A percentile compares a stretch with the other conserved stretches of the same genome.
Conservation (phyloP, 2,113 vertebrate genomes). For the Ptilorrhoa leucosticta region DNA sequence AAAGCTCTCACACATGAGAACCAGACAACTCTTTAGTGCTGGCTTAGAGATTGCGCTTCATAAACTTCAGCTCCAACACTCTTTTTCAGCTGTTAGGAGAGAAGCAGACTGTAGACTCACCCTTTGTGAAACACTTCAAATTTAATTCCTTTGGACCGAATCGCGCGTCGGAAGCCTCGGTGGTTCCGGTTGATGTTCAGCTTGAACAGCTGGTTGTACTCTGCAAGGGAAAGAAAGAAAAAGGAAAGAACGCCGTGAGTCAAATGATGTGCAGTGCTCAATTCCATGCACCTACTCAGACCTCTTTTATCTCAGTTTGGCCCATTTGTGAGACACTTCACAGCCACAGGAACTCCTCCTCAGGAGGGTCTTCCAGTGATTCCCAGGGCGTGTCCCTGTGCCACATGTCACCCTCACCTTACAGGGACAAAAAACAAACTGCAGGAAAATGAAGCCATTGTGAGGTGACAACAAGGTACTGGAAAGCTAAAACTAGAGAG, state of each 20-base stretch:
- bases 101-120: slow-evolving; percentile 65
- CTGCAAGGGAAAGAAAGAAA: slow-evolving; percentile 37
- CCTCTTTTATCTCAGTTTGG: not conserved
- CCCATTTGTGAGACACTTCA: not conserved
- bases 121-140: slow-evolving; percentile 97
- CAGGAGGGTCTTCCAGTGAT: not conserved
- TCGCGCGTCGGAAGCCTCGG: slow-evolving; percentile 84
- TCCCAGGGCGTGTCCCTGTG: not conserved
- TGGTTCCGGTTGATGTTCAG: slow-evolving; percentile 93
- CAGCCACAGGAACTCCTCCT: not conserved
- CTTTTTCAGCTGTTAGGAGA: not conserved
- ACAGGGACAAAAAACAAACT: not conserved
- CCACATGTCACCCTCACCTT: not conserved
- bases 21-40: not conserved
- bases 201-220: slow-evolving; percentile 92
- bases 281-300: not conserved
- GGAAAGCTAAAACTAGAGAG: not conserved
- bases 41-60: not conserved
- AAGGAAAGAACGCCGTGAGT: not conserved
- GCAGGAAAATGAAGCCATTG: not conserved
- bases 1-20: not conserved
- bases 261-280: not conserved
- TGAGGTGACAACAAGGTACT: not conserved
- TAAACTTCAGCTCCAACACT: not conserved
- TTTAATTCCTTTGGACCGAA: slow-evolving; percentile 91